Percentiles rank a stretch among this genome's conserved stretches.
Conservation (phyloP, 2,888 invertebrate genomes). For the Limnephilus marmoratus region DNA sequence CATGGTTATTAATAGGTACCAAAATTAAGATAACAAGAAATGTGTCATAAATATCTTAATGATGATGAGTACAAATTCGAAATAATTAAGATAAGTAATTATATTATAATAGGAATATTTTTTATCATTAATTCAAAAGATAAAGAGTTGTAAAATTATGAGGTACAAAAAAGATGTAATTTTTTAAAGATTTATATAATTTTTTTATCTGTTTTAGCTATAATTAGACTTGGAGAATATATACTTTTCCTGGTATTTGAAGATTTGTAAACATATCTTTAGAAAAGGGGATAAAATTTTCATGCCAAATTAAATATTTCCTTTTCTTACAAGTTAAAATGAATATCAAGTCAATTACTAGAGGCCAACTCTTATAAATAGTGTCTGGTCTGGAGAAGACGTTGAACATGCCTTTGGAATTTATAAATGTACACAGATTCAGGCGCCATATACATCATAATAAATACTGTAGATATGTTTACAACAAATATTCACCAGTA, state of each 20-base stretch:
- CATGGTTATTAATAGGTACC: not conserved
- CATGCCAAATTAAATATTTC: not conserved
- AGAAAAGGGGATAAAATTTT: not conserved
- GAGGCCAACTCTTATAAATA: not conserved
- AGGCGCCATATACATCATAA: slow-evolving; percentile 5
- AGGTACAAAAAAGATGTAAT: not conserved
- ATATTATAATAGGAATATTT: not conserved
- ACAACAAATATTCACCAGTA: not conserved
- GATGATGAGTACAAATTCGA: not conserved
- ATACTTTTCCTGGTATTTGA: not conserved
- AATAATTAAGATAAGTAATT: not conserved
- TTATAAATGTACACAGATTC: slow-evolving; percentile 21
- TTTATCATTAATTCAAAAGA: not conserved
- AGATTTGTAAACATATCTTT: not conserved
- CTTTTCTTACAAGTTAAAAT: not conserved
- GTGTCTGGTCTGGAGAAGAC: not conserved
- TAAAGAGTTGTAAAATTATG: not conserved
- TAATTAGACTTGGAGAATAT: not conserved
- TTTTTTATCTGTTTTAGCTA: not conserved
- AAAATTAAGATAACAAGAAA: not conserved
- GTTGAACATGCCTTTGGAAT: slow-evolving; percentile 29
- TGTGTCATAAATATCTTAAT: not conserved
- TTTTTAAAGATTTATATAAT: not conserved
- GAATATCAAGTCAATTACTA: not conserved
- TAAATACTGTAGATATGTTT: slow-evolving; percentile 5